Percentiles rank a stretch among this genome's conserved stretches.
phyloP scores from a whole-genome alignment of 2,797 vertebrate species.

The Prionace glauca region DNA sequence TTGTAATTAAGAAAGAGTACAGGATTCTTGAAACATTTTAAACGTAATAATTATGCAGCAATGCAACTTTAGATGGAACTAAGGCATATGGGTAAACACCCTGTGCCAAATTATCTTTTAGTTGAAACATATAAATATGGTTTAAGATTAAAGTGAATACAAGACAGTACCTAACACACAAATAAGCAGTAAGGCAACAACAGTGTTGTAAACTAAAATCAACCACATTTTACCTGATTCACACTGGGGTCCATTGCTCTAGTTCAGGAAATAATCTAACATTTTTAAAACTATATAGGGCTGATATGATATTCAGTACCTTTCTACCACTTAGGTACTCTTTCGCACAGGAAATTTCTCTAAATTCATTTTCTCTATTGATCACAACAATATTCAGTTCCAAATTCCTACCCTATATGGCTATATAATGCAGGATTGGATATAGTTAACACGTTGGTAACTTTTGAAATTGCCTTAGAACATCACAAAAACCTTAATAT shows the following conservation, averaged over 20 bases:
- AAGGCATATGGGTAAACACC: not conserved
- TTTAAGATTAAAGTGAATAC: conserved; percentile 64
- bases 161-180: conserved; percentile 72
- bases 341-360: not conserved
- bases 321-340: not conserved
- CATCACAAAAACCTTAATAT: conserved; percentile 17
- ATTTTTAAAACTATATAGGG: conserved; percentile 29
- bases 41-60: conserved; percentile 15
- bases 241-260: conserved; percentile 32
- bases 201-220: conserved; percentile 63
- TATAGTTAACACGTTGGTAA: conserved; percentile 35
- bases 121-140: conserved; percentile 37
- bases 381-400: conserved; percentile 35
- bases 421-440: conserved; percentile 30
- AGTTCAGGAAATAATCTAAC: conserved; percentile 19
- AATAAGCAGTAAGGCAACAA: conserved; percentile 75
- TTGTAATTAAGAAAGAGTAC: not conserved
- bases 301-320: not conserved
- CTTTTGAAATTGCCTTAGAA: conserved; percentile 27
- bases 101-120: conserved; percentile 55
- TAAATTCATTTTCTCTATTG: conserved; percentile 28
- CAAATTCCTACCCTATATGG: conserved; percentile 9
- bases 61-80: conserved; percentile 5
- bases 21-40: conserved; percentile 4
- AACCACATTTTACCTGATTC: conserved; percentile 22